A percentile compares a stretch with the other conserved stretches of the same genome.
Conservation (phyloP, 2,888 invertebrate species). For the Eristalis tenax region DNA sequence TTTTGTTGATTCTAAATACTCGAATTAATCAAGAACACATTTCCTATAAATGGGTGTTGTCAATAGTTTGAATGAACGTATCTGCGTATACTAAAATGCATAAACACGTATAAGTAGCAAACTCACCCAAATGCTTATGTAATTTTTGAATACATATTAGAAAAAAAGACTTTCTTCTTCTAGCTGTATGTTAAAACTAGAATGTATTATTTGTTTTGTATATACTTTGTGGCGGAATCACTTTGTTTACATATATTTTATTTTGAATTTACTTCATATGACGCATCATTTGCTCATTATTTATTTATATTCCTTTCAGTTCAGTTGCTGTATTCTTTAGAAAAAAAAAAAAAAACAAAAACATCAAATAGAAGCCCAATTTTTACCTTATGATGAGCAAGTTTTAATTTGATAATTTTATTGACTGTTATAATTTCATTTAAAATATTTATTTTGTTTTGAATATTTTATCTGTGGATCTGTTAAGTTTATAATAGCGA, state of each 20-base stretch:
- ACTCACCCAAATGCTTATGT: background rate
- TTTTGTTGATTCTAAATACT: background rate
- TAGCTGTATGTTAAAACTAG: background rate
- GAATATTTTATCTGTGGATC: conserved; percentile 11
- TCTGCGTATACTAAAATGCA: no score
- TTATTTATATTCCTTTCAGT: conserved; percentile 54
- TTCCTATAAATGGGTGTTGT: background rate
- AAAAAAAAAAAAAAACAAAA: conserved; percentile 8
- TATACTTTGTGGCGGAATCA: background rate
- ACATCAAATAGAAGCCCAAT: background rate
- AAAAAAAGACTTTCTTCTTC: background rate
- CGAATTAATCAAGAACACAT: background rate
- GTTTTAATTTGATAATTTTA: conserved; percentile 61
- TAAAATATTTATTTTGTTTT: conserved; percentile 18
- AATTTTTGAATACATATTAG: background rate
- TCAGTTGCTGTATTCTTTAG: conserved; percentile 58
- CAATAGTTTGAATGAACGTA: no score
- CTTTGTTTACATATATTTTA: background rate
- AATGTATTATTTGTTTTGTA: background rate
- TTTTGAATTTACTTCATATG: conserved; percentile 4
- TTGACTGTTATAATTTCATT: conserved; percentile 41
- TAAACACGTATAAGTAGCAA: background rate
- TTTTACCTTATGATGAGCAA: conserved; percentile 41
- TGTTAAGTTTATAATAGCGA: conserved; percentile 17
- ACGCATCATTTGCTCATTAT: conserved; percentile 21